Conservation (phyloP, 2,888 invertebrate species). For the Coleophora flavipennella region DNA sequence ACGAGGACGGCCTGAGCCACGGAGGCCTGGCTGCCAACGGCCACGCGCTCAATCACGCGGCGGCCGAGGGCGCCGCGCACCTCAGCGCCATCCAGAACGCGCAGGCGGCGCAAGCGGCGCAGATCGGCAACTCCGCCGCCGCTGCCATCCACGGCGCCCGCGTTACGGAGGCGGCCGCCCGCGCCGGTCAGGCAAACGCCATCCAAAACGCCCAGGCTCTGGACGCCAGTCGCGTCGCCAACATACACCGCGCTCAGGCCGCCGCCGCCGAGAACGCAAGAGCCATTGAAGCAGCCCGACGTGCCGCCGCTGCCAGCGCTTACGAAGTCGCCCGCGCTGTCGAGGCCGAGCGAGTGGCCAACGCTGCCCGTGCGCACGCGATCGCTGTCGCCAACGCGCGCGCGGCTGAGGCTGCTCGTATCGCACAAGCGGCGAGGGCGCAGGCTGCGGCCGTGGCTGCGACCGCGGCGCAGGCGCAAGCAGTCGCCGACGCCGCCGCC, state of each 20-base stretch:
- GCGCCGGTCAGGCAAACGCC: slow-evolving; percentile 52
- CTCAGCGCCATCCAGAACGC: slow-evolving; percentile 63
- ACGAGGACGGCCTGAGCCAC: slow-evolving; percentile 7
- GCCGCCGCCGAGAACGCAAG: slow-evolving; percentile 59
- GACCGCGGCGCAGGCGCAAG: slow-evolving; percentile 51
- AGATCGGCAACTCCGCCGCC: slow-evolving; percentile 57
- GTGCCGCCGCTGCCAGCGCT: slow-evolving; percentile 44
- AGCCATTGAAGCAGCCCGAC: slow-evolving; percentile 54
- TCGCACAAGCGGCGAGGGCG: slow-evolving; percentile 48
- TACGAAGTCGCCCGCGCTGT: slow-evolving; percentile 41
- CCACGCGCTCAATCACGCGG: slow-evolving; percentile 52
- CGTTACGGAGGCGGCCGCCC: slow-evolving; percentile 52
- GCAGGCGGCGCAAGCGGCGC: slow-evolving; percentile 55
- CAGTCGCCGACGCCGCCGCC: slow-evolving; percentile 47
- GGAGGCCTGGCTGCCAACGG: too few relatives aligned
- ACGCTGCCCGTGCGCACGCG: slow-evolving; percentile 58
- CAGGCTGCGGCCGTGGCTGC: slow-evolving; percentile 45
- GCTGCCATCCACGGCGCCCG: slow-evolving; percentile 62
- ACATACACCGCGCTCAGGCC: slow-evolving; percentile 59
- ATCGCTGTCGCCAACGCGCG: slow-evolving; percentile 58
- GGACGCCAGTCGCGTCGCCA: slow-evolving; percentile 55
- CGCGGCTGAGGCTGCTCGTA: slow-evolving; percentile 56
- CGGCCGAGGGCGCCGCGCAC: slow-evolving; percentile 55
- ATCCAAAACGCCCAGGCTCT: slow-evolving; percentile 59
- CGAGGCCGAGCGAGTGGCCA: slow-evolving; percentile 49